Base-by-base conservation (phyloP, 2,797 vertebrate species). In the Orientallactaga sibirica region DNA sequence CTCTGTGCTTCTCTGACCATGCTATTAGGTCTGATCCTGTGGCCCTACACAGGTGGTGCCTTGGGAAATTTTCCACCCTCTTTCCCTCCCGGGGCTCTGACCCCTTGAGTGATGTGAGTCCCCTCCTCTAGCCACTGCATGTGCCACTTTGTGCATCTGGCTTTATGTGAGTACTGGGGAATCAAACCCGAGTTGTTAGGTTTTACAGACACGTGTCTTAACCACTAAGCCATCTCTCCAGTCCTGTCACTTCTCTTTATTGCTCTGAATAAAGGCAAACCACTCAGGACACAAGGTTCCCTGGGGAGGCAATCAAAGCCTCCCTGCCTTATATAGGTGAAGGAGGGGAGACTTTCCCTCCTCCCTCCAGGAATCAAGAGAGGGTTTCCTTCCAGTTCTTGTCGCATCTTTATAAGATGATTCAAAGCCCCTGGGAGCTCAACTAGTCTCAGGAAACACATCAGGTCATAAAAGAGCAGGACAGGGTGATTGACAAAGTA, bases 11-110 rank as follows among this genome's bases (percentile, higher is more conserved):
- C n/a, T 55, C 64, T 4, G 22, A 71, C n/a, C 29, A 7, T 3
- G 14, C 15, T 61, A 25, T 5, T 27, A 4, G 55, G 4, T 71
- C 18, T 37, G 7, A 14, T 0, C 12, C 6, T 5, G 6, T 0
- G 11, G 43, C 48, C 7, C 25, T 25, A n/a, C 27, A 67, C 41
- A 48, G 24, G 5, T 41, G 24, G 4, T 22, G 14, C 43, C 33
- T 24, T 7, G 5, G 29, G 43, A 84, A 43, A 19, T 27, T 14
- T 7, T 58, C 62, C 33, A 6, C 18, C 2, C 19, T 6, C 90
- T 19, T 19, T 48, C 19, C 25, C 4, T 5, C 33, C 19, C 9
- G 24, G 61, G 7, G 14, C 37, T 77, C 8, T 20, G 9, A 12
- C 43, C 29, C 5, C 41, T 18, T 0, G 6, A 66, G 10, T 9